Base-by-base conservation (phyloP, 2,113 vertebrate genomes). In the Nesogale talazaci region DNA sequence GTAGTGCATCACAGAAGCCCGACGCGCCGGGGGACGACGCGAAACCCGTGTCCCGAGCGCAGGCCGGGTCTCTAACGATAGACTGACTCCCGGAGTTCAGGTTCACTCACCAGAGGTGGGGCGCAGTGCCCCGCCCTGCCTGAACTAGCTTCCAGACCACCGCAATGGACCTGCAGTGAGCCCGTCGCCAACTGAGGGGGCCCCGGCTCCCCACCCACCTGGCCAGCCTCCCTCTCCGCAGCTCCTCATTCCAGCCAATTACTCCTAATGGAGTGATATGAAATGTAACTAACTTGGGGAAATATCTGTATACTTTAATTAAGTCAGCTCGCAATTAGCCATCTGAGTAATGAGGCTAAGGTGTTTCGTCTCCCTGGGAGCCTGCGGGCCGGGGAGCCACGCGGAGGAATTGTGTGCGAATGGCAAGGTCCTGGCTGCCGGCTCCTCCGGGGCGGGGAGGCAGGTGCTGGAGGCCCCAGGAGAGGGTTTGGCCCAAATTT, bases 261-360 rank as follows among this genome's bases (percentile, higher is more conserved):
- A 96, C 97, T 98, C 98, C 97, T 97, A 96, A 98, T 97, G 98
- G 98, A 98, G 97, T 97, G 95, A 97, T 98, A 98, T 98, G 98
- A 98, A 98, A 98, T 98, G 98, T 97, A 98, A 88, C 97, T 98
- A 97, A 98, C 97, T 97, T 96, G 97, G 95, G 98, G 97, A 97
- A 96, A 98, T 97, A 97, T 97, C 96, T 96, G 97, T 98, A 92
- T 98, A 34, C 97, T 97, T 98, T 98, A 98, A 98, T 98, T 98
- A 98, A 98, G 97, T 98, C 97, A 98, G 97, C 96, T 97, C 12
- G 85, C 97, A 98, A 98, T 98, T 98, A 98, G 97, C 97, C 95
- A 97, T 96, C 97, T 98, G 98, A 98, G 96, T 98, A 97, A 98
- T 98, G 97, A 98, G 97, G 86, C 95, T 96, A 95, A 96, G 96